Percentiles rank a stretch among this genome's conserved stretches.
These are phyloP conservation scores for Rhynchotus rufescens DNA, from an alignment of 2,797 vertebrate species.

Conservation along the genomic window DNA sequence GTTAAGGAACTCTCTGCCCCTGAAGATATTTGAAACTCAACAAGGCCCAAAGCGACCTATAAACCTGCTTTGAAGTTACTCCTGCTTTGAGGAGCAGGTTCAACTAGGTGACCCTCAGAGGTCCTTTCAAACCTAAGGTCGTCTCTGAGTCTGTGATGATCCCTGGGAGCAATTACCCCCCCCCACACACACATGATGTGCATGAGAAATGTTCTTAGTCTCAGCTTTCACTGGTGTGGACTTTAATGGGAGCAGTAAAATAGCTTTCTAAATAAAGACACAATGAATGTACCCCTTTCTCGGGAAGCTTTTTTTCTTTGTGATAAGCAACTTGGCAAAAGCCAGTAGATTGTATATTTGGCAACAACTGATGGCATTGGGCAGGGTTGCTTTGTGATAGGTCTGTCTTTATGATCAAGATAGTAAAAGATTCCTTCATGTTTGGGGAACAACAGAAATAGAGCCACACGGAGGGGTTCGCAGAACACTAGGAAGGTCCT, in stretches of 20 bases:
- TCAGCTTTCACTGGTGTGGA: neutral
- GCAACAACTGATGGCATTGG: neutral
- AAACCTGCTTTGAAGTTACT: neutral
- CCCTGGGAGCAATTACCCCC: neutral
- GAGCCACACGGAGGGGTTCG: neutral
- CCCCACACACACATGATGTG: neutral
- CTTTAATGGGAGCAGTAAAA: neutral
- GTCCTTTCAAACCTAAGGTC: neutral
- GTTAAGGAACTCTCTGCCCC: neutral
- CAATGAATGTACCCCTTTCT: neutral
- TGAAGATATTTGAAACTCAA: neutral
- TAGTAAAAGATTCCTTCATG: neutral
- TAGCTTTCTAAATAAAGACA: neutral
- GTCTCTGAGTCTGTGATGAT: neutral
- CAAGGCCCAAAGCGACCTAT: neutral
- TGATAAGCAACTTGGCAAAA: neutral
- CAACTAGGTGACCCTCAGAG: neutral
- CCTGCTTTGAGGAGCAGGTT: neutral
- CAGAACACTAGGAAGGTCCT: neutral
- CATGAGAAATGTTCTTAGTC: neutral
- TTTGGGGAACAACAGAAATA: neutral
- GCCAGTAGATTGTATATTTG: neutral
- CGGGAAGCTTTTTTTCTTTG: neutral
- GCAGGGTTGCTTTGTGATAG: neutral
- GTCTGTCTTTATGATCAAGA: neutral